phyloP scores from a whole-genome alignment of 1,140 invertebrate species.

The Zaprionus nigranus region DNA sequence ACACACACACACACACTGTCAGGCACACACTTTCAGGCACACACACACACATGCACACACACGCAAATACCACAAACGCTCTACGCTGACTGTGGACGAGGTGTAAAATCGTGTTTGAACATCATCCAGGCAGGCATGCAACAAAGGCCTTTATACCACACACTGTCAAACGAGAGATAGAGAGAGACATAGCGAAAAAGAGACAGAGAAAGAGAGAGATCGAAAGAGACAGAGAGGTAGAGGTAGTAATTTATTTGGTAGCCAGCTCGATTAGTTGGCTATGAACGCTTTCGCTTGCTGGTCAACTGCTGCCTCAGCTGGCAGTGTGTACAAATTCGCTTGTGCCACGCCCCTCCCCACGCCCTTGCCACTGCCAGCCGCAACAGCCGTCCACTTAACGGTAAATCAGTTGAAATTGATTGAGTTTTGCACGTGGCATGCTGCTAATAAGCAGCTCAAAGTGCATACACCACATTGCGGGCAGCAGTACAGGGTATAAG shows the following conservation, averaged over 20 bases:
- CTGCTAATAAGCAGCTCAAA: neutral
- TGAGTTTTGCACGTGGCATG: neutral
- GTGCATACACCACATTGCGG: neutral
- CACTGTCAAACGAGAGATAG: conserved; percentile 5
- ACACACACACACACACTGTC: neutral
- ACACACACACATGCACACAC: conserved; percentile 12
- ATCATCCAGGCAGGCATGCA: conserved; percentile 14
- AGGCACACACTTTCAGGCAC: neutral
- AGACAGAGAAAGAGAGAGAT: conserved; percentile 7
- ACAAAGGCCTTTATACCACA: conserved; percentile 24
- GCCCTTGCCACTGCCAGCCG: neutral
- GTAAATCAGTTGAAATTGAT: conserved; percentile 1
- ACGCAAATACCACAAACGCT: conserved; percentile 46
- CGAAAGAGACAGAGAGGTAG: neutral
- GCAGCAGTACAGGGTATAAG: conserved; percentile 8
- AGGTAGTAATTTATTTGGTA: conserved; percentile 67
- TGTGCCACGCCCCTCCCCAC: conserved; percentile 16
- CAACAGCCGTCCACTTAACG: neutral
- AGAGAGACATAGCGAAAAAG: neutral
- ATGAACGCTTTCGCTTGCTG: conserved; percentile 3
- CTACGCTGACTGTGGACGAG: conserved; percentile 41
- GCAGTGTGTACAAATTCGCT: conserved; percentile 14
- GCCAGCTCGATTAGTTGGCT: conserved; percentile 63
- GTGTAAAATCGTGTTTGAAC: conserved; percentile 58
- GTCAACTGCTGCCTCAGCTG: conserved; percentile 12